Base-by-base conservation (phyloP, 2,797 vertebrate genomes). In the Enteromius radiatus region DNA sequence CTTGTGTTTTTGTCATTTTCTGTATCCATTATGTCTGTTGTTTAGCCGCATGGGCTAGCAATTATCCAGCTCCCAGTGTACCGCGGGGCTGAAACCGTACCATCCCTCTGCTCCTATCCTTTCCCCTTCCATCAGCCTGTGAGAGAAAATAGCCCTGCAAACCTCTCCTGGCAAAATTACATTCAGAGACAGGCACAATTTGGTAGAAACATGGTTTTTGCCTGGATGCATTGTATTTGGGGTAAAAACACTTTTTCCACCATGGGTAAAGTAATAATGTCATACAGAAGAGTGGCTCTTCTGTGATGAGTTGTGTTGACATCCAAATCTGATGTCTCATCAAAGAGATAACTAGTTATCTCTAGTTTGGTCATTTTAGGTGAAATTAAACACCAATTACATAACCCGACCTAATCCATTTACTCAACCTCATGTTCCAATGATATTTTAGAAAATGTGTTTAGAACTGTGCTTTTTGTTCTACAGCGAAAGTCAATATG, bases 101-200 rank as follows among this genome's bases (percentile, higher is more conserved):
- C 80, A 65, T 77, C 21, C 49, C 73, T 82, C 64, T 33, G 41
- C 61, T 65, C 36, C 76, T 15, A 67, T 56, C 76, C 85, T 74
- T 49, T 77, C 33, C 4, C 2, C 71, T 78, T 80, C 80, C 78
- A 78, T 83, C 74, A 76, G 78, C 41, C 64, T 7, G 61, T 8
- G 47, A 56, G 83, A 77, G 84, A 77, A 88, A 86, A 84, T 73
- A 83, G 74, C 80, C 28, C 43, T 47, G 33, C 71, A 67, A 76
- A 64, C 49, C 78, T 81, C 63, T 86, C 75, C 70, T 41, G 49
- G 69, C 76, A 70, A 86, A 86, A 88, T 81, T 84, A 69, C 70
- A 73, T 28, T 49, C n/a, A 78, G 74, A 82, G 68, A 74, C 49
- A 12, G 43, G 59, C 23, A 59, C 41, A 67, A 67, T 74, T 82